These are phyloP conservation scores for Enhydra lutris DNA, from an alignment of 2,113 vertebrate species.

Conservation along the genomic window DNA sequence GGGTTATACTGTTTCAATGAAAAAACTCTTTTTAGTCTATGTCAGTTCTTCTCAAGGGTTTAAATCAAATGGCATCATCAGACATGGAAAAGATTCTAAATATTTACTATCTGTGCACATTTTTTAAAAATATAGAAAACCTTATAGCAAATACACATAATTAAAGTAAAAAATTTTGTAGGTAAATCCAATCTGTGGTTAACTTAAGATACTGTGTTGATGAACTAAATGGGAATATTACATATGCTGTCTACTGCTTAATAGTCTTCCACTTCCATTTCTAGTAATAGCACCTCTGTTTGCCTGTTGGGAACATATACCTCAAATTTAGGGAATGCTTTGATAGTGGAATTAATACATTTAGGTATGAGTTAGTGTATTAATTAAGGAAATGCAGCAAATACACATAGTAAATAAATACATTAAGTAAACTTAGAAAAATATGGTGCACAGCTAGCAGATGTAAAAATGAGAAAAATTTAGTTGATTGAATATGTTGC, in stretches of 20 bases:
- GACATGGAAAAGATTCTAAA: background rate
- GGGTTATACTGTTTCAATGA: background rate
- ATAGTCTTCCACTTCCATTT: background rate
- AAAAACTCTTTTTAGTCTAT: background rate
- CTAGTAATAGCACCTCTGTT: background rate
- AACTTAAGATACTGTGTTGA: background rate
- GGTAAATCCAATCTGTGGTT: background rate
- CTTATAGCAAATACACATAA: background rate
- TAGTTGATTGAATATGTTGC: background rate
- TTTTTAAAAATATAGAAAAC: background rate
- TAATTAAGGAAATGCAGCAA: background rate
- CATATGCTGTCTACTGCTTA: fast-evolving
- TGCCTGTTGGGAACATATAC: background rate
- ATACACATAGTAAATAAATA: background rate
- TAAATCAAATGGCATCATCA: background rate
- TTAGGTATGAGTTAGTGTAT: background rate
- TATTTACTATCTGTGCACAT: background rate
- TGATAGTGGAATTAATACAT: background rate
- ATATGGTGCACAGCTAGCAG: background rate
- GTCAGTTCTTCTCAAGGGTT: background rate
- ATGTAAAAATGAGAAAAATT: background rate
- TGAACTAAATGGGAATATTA: background rate
- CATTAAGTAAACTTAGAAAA: background rate
- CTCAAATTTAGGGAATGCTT: background rate
- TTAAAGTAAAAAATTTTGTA: background rate